Evolutionary conservation across 2,888 invertebrate species (phyloP).

Genomic region (Alviniconcha strummeri): DNA sequence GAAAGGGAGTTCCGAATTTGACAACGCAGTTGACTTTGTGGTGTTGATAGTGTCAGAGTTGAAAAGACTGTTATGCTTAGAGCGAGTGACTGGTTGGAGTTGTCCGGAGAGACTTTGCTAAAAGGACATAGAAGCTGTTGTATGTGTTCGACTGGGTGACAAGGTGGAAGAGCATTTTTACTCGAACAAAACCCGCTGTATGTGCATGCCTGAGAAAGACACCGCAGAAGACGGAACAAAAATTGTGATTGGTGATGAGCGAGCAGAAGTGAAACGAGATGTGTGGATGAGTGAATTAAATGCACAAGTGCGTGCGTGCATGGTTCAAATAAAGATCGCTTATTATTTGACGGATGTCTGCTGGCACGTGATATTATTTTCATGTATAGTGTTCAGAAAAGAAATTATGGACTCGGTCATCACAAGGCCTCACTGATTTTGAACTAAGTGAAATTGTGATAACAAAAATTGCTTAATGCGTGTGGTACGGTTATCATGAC

Average conservation of each 20-base stretch:
- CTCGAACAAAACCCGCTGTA: background rate
- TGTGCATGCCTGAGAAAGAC: background rate
- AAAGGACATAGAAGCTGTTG: no score
- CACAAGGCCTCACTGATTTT: constrained; percentile 4
- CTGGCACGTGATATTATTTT: constrained; percentile 18
- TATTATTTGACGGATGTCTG: background rate
- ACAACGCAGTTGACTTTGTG: constrained; percentile 2
- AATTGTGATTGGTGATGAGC: background rate
- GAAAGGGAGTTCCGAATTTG: constrained; percentile 60
- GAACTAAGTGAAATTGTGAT: background rate
- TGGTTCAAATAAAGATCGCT: background rate
- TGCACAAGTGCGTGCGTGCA: background rate
- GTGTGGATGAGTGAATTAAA: background rate
- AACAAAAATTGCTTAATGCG: no score
- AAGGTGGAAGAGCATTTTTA: no score
- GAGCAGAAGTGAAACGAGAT: no score
- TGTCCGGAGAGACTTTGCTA: no score
- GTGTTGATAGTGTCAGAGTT: background rate
- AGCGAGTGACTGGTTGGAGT: no score
- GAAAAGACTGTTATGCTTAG: no score
- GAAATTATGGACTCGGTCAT: background rate
- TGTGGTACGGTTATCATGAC: no score
- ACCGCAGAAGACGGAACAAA: background rate
- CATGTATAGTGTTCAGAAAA: constrained; percentile 17
- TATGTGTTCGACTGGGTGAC: no score